A percentile compares a stretch with the other conserved stretches of the same genome.
Evolutionary conservation across 53 echinoderm and acorn worm species (phyloP).

Genomic region (Zoroaster sp.): DNA sequence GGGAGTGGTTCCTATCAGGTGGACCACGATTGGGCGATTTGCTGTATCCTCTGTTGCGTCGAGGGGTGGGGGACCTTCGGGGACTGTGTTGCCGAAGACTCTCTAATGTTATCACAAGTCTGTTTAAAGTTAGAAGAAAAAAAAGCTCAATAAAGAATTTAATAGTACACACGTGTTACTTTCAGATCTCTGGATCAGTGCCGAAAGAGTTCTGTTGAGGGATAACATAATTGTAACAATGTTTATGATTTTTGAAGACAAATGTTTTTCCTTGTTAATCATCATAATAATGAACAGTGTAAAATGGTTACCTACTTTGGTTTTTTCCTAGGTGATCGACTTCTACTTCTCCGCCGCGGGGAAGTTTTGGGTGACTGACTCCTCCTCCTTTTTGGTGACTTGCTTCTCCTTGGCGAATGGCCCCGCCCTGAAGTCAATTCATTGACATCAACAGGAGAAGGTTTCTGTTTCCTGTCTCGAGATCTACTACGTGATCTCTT

Average conservation of each 20-base stretch:
- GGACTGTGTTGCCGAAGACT: constrained; percentile 58
- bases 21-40: constrained; percentile 41
- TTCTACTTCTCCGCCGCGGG: constrained; percentile 49
- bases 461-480: background rate
- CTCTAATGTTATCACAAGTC: constrained; percentile 69
- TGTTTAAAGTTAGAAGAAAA: background rate
- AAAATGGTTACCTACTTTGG: constrained; percentile 16
- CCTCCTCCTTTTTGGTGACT: constrained; percentile 60
- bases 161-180: background rate
- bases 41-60: background rate
- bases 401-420: constrained; percentile 38
- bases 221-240: too few species aligned
- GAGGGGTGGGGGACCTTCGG: constrained; percentile 47
- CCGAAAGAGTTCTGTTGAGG: too few species aligned
- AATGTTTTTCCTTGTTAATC: background rate
- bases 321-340: constrained; percentile 54
- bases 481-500: constrained; percentile 45
- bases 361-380: constrained; percentile 53
- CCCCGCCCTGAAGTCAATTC: constrained; percentile 1
- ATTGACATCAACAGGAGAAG: constrained; percentile 32
- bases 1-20: constrained; percentile 8
- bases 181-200: background rate
- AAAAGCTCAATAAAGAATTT: too few species aligned
- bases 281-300: background rate
- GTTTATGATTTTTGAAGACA: background rate